phyloP scores from a whole-genome alignment of 2,888 invertebrate species.

The Erannis defoliaria region DNA sequence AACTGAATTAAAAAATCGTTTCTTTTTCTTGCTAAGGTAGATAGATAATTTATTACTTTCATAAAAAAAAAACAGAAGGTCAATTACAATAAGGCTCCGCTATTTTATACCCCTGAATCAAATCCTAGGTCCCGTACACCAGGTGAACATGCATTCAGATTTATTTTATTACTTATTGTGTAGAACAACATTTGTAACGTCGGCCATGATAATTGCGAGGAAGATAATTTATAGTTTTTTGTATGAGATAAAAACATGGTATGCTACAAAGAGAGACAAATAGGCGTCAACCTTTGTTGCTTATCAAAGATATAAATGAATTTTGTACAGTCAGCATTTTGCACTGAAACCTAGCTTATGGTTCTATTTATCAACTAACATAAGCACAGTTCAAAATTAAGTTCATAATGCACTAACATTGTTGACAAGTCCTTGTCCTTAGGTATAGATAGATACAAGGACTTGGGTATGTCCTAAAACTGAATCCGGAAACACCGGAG shows the following conservation, averaged over 20 bases:
- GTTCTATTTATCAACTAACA: neutral
- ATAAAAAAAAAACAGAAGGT: too few species aligned
- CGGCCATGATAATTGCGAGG: slow-evolving; percentile 33
- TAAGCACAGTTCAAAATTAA: too few species aligned
- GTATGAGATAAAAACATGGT: slow-evolving; percentile 18
- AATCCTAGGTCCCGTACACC: neutral
- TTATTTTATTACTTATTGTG: slow-evolving; percentile 47
- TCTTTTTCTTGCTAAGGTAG: too few species aligned
- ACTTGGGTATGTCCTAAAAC: too few species aligned
- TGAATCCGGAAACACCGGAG: too few species aligned
- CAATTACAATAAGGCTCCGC: too few species aligned
- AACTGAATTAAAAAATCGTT: too few species aligned
- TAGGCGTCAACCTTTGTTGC: neutral
- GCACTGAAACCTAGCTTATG: neutral
- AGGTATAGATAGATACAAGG: too few species aligned
- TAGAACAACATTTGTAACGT: slow-evolving; percentile 41
- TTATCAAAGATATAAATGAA: neutral
- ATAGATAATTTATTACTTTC: too few species aligned
- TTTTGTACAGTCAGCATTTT: neutral
- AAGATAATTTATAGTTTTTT: slow-evolving; percentile 35
- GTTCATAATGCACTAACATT: too few species aligned
- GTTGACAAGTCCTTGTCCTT: too few species aligned
- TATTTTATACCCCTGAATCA: slow-evolving; percentile 1
- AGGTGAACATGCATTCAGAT: slow-evolving; percentile 40
- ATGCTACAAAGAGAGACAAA: slow-evolving; percentile 14